Evolutionary conservation across 2,888 invertebrate species (phyloP).

Genomic region (Drosophila mimica): DNA sequence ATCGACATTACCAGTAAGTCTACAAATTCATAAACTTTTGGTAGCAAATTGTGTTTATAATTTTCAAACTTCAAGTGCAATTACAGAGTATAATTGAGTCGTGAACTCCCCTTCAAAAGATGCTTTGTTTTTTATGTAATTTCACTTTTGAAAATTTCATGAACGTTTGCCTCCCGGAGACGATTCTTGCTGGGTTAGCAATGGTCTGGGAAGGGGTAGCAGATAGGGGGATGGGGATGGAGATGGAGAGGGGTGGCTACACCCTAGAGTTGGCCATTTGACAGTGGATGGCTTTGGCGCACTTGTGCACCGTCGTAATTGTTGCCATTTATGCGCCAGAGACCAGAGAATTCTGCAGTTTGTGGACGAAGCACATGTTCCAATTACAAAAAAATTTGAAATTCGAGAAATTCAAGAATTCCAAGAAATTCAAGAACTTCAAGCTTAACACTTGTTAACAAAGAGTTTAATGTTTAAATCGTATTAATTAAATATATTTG

Average conservation of each 20-base stretch:
- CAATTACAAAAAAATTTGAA: not conserved
- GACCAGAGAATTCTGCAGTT: not conserved
- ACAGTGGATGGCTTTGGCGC: slow-evolving; percentile 30
- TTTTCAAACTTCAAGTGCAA: not conserved
- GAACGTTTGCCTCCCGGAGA: slow-evolving; percentile 13
- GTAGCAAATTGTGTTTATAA: not conserved
- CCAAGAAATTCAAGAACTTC: no score
- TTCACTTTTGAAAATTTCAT: slow-evolving; percentile 66
- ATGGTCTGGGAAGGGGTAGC: not conserved
- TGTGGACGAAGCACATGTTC: not conserved
- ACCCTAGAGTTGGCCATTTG: slow-evolving; percentile 19
- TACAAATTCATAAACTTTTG: not conserved
- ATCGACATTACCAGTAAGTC: not conserved
- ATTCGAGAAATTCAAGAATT: not conserved
- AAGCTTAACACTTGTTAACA: not conserved
- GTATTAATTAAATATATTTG: not conserved
- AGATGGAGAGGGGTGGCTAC: no score
- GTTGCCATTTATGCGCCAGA: slow-evolving; percentile 59
- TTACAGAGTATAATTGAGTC: slow-evolving; percentile 13
- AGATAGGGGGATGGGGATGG: not conserved
- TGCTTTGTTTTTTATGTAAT: slow-evolving; percentile 44
- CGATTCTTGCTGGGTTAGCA: slow-evolving; percentile 1
- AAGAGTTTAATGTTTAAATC: not conserved
- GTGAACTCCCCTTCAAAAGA: not conserved
- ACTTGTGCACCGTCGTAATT: slow-evolving; percentile 53